A percentile compares a stretch with the other conserved stretches of the same genome.
These are phyloP conservation scores for Drosophila anceps DNA, from an alignment of 2,888 invertebrate genomes.

Conservation along the genomic window DNA sequence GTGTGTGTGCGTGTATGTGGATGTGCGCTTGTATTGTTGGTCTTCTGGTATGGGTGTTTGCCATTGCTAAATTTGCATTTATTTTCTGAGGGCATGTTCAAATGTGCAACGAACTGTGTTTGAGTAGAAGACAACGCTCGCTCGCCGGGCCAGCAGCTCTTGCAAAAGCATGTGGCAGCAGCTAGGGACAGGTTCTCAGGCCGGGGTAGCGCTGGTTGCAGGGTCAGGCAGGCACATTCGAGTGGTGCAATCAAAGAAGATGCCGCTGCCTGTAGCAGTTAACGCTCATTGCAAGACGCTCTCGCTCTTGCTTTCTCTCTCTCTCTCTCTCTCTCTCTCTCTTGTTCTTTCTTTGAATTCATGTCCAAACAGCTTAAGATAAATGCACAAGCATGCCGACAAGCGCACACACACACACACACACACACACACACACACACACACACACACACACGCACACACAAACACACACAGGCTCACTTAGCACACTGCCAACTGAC, in stretches of 20 bases:
- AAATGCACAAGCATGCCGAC: constrained; percentile 52
- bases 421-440: constrained; percentile 5
- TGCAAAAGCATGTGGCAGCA: constrained; percentile 13
- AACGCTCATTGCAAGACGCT: constrained; percentile 29
- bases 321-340: constrained; percentile 12
- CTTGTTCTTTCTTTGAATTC: constrained; percentile 16
- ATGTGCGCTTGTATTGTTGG: constrained; percentile 24
- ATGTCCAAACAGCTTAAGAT: constrained; percentile 65
- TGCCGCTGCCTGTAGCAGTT: constrained; percentile 56
- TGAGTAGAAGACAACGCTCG: constrained; percentile 69
- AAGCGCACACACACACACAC: constrained; percentile 18
- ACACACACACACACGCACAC: constrained; percentile 8
- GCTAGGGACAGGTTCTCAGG: background rate
- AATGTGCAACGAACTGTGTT: constrained; percentile 81
- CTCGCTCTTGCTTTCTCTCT: background rate
- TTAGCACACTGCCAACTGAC: constrained; percentile 48
- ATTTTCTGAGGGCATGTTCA: constrained; percentile 80
- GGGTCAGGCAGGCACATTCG: constrained; percentile 21
- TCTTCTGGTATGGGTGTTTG: constrained; percentile 49
- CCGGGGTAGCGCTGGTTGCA: constrained; percentile 3
- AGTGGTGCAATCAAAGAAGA: constrained; percentile 70
- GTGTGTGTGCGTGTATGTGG: constrained; percentile 19
- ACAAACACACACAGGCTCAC: background rate
- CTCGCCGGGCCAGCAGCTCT: constrained; percentile 14
- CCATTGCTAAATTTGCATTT: constrained; percentile 76